Percentiles rank a stretch among this genome's conserved stretches.
phyloP scores from a whole-genome alignment of 2,888 invertebrate genomes.

The Leucania comma region DNA sequence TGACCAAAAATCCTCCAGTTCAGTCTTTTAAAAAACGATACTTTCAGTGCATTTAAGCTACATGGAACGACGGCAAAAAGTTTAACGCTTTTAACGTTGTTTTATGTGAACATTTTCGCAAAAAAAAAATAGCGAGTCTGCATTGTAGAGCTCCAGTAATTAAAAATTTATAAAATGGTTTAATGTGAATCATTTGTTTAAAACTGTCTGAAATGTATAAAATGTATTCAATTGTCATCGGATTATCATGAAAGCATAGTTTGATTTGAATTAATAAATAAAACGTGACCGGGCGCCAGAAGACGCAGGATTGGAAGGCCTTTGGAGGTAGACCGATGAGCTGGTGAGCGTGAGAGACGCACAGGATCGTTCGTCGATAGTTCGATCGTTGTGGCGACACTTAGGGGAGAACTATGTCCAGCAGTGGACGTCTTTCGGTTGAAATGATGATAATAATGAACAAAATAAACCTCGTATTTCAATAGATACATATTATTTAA shows the following conservation, averaged over 20 bases:
- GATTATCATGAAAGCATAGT: neutral
- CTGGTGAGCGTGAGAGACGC: too few species aligned
- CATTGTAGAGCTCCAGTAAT: neutral
- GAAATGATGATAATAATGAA: too few species aligned
- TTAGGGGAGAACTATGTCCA: too few species aligned
- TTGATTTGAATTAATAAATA: neutral
- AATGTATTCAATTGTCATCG: neutral
- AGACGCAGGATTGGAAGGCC: too few species aligned
- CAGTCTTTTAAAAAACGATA: neutral
- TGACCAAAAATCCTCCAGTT: neutral
- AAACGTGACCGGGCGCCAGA: too few species aligned
- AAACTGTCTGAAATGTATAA: conserved; percentile 3
- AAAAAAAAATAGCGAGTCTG: neutral
- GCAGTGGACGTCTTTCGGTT: too few species aligned
- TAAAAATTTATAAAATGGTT: neutral
- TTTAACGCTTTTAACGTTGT: conserved; percentile 7
- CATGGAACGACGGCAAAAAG: neutral
- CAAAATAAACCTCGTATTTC: too few species aligned
- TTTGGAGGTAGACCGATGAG: too few species aligned
- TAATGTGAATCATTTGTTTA: neutral
- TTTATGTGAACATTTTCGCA: conserved; percentile 4
- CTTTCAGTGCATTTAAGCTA: conserved; percentile 10
- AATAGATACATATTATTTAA: too few species aligned
- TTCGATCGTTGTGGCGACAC: too few species aligned
- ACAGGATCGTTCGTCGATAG: too few species aligned